Percentiles rank a stretch among this genome's conserved stretches.
phyloP scores from a whole-genome alignment of 2,888 invertebrate genomes.

The Himalopsyche kuldschensis region DNA sequence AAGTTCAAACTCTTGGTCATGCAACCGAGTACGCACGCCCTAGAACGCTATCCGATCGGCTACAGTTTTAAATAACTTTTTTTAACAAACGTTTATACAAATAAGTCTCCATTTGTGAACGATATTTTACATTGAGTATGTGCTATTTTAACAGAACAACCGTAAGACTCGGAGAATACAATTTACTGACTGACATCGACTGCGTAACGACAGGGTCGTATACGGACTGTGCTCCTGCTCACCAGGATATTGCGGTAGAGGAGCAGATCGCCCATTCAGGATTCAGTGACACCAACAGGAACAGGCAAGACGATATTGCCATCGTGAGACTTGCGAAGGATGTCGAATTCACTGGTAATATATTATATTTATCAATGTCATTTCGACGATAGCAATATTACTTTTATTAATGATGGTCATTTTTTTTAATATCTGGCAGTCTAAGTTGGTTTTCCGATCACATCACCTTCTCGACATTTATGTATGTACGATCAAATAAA shows the following conservation, averaged over 20 bases:
- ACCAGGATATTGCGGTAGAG: slow-evolving; percentile 64
- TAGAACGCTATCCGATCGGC: too few species aligned
- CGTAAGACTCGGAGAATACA: slow-evolving; percentile 68
- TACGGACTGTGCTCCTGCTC: slow-evolving; percentile 64
- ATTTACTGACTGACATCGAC: slow-evolving; percentile 62
- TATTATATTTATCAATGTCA: slow-evolving; percentile 26
- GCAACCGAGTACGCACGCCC: too few species aligned
- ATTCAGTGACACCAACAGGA: slow-evolving; percentile 54
- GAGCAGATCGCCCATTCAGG: slow-evolving; percentile 67
- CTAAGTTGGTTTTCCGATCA: too few species aligned
- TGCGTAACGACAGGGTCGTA: slow-evolving; percentile 53
- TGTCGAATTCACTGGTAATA: slow-evolving; percentile 52
- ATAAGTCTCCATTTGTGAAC: too few species aligned
- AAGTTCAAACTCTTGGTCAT: too few species aligned
- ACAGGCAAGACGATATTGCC: slow-evolving; percentile 62
- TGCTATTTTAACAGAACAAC: neutral
- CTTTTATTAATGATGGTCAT: neutral
- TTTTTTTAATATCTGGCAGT: too few species aligned
- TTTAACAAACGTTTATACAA: too few species aligned
- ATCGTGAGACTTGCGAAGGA: slow-evolving; percentile 55
- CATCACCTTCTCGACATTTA: too few species aligned
- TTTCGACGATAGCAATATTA: neutral
- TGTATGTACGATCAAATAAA: too few species aligned
- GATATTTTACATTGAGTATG: too few species aligned
- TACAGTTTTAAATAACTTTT: too few species aligned